Percentiles rank a stretch among this genome's conserved stretches.
Evolutionary conservation across 2,113 vertebrate species (phyloP).

Genomic region (Emydura subglobosa): DNA sequence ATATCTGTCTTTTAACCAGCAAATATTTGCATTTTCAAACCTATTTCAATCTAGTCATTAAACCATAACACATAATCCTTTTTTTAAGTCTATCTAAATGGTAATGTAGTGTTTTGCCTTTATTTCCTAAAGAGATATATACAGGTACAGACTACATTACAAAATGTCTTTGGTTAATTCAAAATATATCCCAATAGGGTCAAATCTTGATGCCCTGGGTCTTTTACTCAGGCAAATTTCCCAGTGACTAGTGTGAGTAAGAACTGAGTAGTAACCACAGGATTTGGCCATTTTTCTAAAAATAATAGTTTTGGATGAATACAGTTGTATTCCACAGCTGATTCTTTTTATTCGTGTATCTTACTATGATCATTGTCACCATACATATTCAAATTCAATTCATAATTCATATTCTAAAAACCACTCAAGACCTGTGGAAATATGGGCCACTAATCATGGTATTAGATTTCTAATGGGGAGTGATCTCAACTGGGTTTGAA

Average conservation of each 20-base stretch:
- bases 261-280: not conserved
- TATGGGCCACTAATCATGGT: not conserved
- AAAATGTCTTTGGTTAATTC: not conserved
- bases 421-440: not conserved
- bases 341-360: not conserved
- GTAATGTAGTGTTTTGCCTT: not conserved
- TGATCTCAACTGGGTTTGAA: not conserved
- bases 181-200: not conserved
- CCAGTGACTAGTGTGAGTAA: not conserved
- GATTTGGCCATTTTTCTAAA: not conserved
- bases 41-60: not conserved
- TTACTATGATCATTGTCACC: not conserved
- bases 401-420: not conserved
- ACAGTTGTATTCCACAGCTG: not conserved
- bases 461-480: not conserved
- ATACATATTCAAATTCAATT: not conserved
- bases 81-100: not conserved
- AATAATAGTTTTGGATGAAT: not conserved
- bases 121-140: not conserved
- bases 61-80: slow-evolving; percentile 23
- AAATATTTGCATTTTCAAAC: slow-evolving; percentile 47
- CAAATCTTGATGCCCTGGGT: not conserved
- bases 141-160: not conserved
- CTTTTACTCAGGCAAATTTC: not conserved
- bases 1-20: not conserved